phyloP scores from a whole-genome alignment of 1,140 invertebrate species.

The Euwallacea fornicatus region DNA sequence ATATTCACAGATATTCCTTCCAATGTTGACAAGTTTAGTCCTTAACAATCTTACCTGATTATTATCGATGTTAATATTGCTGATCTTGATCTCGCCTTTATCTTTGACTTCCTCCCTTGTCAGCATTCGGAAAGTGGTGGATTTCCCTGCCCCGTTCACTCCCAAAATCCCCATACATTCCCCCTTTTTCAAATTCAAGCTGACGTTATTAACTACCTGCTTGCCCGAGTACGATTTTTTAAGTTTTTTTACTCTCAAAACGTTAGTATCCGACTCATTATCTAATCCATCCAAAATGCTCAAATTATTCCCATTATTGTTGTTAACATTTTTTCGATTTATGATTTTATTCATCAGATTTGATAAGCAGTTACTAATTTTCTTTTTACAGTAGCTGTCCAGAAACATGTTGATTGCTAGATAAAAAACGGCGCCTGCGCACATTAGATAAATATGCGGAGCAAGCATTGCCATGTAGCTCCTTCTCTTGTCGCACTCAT shows the following conservation, averaged over 20 bases:
- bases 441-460: slow-evolving; percentile 20
- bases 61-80: slow-evolving; percentile 22
- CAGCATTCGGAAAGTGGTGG: slow-evolving; percentile 80
- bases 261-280: slow-evolving; percentile 12
- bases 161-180: slow-evolving; percentile 86
- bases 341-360: background rate
- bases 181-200: slow-evolving; percentile 54
- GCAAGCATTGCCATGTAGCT: slow-evolving; percentile 20
- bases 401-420: slow-evolving; percentile 33
- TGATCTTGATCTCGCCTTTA: slow-evolving; percentile 25
- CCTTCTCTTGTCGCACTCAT: background rate
- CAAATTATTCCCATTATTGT: background rate
- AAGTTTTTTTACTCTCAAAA: slow-evolving; percentile 31
- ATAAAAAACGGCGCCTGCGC: slow-evolving; percentile 21
- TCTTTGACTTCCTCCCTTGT: slow-evolving; percentile 64
- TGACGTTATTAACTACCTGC: slow-evolving; percentile 28
- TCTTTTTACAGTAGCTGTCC: slow-evolving; percentile 25
- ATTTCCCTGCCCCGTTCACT: slow-evolving; percentile 84
- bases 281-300: background rate
- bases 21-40: background rate
- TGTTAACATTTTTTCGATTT: background rate
- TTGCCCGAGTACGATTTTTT: slow-evolving; percentile 32
- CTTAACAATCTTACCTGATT: slow-evolving; percentile 20
- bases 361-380: background rate
- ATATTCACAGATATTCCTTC: background rate